Evolutionary conservation across 2,888 invertebrate species (phyloP).

Genomic region (Drosophila meridiana): DNA sequence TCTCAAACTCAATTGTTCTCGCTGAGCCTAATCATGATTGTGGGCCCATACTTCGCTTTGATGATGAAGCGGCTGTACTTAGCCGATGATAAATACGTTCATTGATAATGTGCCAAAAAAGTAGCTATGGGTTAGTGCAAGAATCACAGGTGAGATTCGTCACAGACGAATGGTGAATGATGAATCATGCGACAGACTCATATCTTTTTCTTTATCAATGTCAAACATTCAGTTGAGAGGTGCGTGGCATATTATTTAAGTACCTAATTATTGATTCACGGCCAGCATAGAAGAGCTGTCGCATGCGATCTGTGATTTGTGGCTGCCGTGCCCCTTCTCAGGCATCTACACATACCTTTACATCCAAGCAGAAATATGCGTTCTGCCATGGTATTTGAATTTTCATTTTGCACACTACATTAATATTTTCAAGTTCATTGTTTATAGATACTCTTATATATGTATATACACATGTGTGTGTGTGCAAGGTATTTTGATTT

Average conservation of each 20-base stretch:
- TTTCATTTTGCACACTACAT: slow-evolving; percentile 36
- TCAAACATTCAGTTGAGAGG: slow-evolving; percentile 39
- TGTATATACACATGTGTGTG: background rate
- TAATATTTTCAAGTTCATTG: slow-evolving; percentile 70
- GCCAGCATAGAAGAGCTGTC: slow-evolving; percentile 53
- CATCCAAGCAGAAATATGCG: slow-evolving; percentile 38
- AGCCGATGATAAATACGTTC: slow-evolving; percentile 47
- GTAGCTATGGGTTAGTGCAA: slow-evolving; percentile 53
- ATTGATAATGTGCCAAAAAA: slow-evolving; percentile 64
- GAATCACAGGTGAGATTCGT: slow-evolving; percentile 56
- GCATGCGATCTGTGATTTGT: slow-evolving; percentile 39
- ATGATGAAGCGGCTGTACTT: slow-evolving; percentile 52
- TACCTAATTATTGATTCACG: slow-evolving; percentile 61
- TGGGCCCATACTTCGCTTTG: slow-evolving; percentile 23
- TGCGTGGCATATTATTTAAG: slow-evolving; percentile 15
- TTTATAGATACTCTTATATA: slow-evolving; percentile 20
- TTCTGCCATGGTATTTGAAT: slow-evolving; percentile 36
- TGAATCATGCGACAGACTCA: slow-evolving; percentile 49
- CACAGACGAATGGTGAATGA: slow-evolving; percentile 64
- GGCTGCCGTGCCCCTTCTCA: slow-evolving; percentile 25
- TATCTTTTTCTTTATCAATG: slow-evolving; percentile 39
- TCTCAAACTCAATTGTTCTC: slow-evolving; percentile 64
- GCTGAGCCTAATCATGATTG: slow-evolving; percentile 29
- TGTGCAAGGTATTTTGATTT: slow-evolving; percentile 47
- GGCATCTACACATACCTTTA: slow-evolving; percentile 14